phyloP scores from a whole-genome alignment of 1,140 invertebrate genomes.

The Sipha flava region DNA sequence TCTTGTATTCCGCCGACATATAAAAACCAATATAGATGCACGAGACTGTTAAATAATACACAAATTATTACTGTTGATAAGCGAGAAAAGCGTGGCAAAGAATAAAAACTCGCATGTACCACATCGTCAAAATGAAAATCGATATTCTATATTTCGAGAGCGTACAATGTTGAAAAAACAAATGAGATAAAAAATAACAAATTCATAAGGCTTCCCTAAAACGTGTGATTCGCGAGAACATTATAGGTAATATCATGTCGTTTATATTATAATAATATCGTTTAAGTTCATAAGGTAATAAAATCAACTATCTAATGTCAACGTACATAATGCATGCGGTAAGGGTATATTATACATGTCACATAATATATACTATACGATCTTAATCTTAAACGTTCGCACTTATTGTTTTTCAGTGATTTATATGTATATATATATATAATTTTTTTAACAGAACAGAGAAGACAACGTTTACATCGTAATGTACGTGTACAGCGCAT shows the following conservation, averaged over 20 bases:
- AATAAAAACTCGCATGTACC: no score
- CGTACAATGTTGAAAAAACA: neutral
- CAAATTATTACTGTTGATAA: no score
- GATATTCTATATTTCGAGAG: neutral
- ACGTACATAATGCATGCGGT: no score
- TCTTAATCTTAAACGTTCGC: neutral
- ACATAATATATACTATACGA: neutral
- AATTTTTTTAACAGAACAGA: neutral
- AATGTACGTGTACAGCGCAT: no score
- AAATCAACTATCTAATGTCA: no score
- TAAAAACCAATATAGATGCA: no score
- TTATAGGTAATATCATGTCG: neutral
- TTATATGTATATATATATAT: neutral
- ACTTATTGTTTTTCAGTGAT: no score
- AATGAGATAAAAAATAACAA: neutral
- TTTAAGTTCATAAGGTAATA: neutral
- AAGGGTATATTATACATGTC: no score
- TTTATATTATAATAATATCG: neutral
- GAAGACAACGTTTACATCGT: neutral
- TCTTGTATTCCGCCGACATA: no score
- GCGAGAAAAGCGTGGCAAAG: no score
- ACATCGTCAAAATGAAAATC: neutral
- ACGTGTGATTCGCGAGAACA: neutral
- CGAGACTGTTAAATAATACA: no score
- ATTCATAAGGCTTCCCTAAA: neutral